Evolutionary conservation across 2,797 vertebrate species (phyloP), one percentile per base, ranked within the genome.

Genomic region (Danio jaintianensis): DNA sequence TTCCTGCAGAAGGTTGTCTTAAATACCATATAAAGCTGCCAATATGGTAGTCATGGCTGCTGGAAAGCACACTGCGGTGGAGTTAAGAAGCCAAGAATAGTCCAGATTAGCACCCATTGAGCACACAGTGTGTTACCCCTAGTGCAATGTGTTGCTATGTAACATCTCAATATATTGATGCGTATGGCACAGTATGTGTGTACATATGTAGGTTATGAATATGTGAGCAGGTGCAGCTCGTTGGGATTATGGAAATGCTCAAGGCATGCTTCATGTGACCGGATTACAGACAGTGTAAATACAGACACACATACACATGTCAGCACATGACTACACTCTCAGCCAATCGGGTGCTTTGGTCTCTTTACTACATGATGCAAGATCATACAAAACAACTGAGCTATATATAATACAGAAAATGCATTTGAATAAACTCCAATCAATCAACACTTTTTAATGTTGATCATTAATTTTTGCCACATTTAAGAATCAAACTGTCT

Each of bases 271-370:
- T 52, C 52, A 59, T 67, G 53, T 45, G 64, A 78, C 63, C 7
- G 72, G 84, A 83, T 81, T 81, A 85, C 20, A 53, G 75, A 78
- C 66, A 58, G 73, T 45, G 73, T 81, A 58, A 53, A 80, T 13
- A 78, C 69, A 42, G 20, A 62, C 63, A 82, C 61, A 48, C 70
- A 80, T 69, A 80, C 62, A 68, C n/a, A 9, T 16, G 58, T 56
- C 12, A 77, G 22, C 73, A 75, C 20, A 29, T 58, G 77, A 63
- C 48, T 71, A 9, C 11, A 43, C 6, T 20, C 22, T 55, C 16
- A 22, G 22, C 16, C 58, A 50, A 50, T 78, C 4, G 6, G n/a
- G 5, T 70, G 15, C 20, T 16, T 40, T 5, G 4, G 18, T 38
- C 15, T 55, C 15, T 53, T 38, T 59, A 36, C 16, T 59, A 58